phyloP scores from a whole-genome alignment of 2,888 invertebrate genomes.

The Agriotes lineatus region DNA sequence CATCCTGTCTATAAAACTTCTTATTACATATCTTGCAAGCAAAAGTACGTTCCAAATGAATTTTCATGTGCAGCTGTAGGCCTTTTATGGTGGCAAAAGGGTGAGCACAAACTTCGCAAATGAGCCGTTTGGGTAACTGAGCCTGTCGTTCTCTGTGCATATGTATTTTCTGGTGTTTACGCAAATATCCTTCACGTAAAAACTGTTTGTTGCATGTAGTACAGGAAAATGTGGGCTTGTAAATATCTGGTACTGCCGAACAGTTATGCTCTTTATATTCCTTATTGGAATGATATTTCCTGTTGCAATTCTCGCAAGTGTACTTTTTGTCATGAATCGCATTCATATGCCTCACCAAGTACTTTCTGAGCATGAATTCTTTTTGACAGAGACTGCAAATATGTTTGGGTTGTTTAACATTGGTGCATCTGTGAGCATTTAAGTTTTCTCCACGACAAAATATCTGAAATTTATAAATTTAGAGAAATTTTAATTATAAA shows the following conservation, averaged over 20 bases:
- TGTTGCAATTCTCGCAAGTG: slow-evolving; percentile 54
- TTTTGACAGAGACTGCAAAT: slow-evolving; percentile 62
- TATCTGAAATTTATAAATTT: slow-evolving; percentile 53
- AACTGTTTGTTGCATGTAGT: slow-evolving; percentile 56
- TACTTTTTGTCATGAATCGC: slow-evolving; percentile 56
- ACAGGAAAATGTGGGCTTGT: slow-evolving; percentile 50
- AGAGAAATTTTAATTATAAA: too few relatives aligned
- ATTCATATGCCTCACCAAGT: slow-evolving; percentile 65
- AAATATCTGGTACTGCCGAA: slow-evolving; percentile 21
- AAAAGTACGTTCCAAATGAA: slow-evolving; percentile 55
- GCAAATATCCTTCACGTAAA: slow-evolving; percentile 52
- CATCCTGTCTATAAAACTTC: slow-evolving; percentile 49
- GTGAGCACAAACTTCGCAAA: slow-evolving; percentile 68
- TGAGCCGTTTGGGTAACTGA: slow-evolving; percentile 47
- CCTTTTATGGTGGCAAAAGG: slow-evolving; percentile 63
- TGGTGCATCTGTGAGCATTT: slow-evolving; percentile 58
- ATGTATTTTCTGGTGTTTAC: slow-evolving; percentile 55
- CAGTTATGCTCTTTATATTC: slow-evolving; percentile 56
- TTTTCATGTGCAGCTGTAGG: slow-evolving; percentile 66
- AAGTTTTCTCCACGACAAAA: slow-evolving; percentile 66
- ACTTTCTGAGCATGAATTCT: slow-evolving; percentile 65
- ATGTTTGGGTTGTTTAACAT: slow-evolving; percentile 44
- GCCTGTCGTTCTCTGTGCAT: slow-evolving; percentile 37
- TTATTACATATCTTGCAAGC: slow-evolving; percentile 52
- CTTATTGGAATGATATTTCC: slow-evolving; percentile 51